Percentiles rank a stretch among this genome's conserved stretches.
phyloP scores from a whole-genome alignment of 2,888 invertebrate species.

The Spisula subtruncata region DNA sequence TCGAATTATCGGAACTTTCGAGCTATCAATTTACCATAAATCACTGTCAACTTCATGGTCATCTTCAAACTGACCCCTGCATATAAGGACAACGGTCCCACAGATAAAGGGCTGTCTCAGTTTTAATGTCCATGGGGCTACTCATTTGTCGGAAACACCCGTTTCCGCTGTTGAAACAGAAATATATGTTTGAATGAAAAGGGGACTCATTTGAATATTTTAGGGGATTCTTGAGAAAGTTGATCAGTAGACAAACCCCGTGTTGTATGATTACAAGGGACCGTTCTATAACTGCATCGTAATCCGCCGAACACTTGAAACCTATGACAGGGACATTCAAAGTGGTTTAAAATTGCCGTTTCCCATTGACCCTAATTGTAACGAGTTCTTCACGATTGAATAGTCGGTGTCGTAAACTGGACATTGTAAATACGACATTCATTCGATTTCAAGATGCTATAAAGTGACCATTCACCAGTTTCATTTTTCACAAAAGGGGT shows the following conservation, averaged over 20 bases:
- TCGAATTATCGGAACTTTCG: conserved; percentile 56
- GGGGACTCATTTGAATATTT: conserved; percentile 57
- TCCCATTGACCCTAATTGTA: conserved; percentile 49
- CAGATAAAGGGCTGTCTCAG: conserved; percentile 40
- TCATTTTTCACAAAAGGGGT: conserved; percentile 68
- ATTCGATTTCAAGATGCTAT: conserved; percentile 46
- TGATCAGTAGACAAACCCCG: neutral
- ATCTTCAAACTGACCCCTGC: conserved; percentile 57
- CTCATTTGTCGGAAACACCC: conserved; percentile 52
- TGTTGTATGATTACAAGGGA: conserved; percentile 25
- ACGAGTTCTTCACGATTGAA: conserved; percentile 26
- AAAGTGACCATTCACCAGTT: conserved; percentile 64
- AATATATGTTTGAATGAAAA: conserved; percentile 36
- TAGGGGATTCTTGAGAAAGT: conserved; percentile 13
- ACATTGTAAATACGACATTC: conserved; percentile 62
- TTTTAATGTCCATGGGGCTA: conserved; percentile 35
- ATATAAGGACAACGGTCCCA: conserved; percentile 39
- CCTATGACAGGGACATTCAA: conserved; percentile 32
- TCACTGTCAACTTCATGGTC: conserved; percentile 63
- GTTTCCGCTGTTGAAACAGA: conserved; percentile 52
- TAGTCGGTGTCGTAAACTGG: conserved; percentile 50
- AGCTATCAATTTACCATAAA: conserved; percentile 61
- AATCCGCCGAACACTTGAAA: conserved; percentile 43
- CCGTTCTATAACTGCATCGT: conserved; percentile 33
- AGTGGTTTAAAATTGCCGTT: conserved; percentile 20